Evolutionary conservation across 1,140 invertebrate genomes (phyloP).

Genomic region (Leptoteleia sp.): DNA sequence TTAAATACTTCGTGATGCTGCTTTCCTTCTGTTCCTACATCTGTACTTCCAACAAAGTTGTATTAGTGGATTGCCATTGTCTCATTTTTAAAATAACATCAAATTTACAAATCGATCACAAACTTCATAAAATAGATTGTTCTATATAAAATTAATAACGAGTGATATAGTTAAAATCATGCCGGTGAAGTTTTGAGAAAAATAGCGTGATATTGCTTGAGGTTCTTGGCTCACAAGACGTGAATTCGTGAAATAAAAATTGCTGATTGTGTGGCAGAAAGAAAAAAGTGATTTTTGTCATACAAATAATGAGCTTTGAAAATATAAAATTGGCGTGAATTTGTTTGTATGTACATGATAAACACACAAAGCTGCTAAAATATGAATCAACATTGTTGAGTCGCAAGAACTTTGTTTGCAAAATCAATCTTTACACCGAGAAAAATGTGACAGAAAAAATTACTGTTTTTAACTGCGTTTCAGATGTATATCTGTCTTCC

Average conservation of each 20-base stretch:
- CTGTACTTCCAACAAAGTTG: conserved; percentile 64
- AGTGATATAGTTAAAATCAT: conserved; percentile 35
- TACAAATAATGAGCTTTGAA: not conserved
- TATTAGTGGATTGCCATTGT: too few relatives aligned
- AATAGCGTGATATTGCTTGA: conserved; percentile 48
- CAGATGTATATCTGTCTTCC: too few relatives aligned
- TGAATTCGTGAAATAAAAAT: not conserved
- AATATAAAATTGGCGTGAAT: conserved; percentile 25
- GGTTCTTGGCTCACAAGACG: conserved; percentile 1
- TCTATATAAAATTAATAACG: conserved; percentile 12
- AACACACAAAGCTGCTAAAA: conserved; percentile 44
- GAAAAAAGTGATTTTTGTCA: conserved; percentile 6
- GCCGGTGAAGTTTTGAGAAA: conserved; percentile 35
- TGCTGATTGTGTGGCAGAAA: not conserved
- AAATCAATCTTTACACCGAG: conserved; percentile 49
- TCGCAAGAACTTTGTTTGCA: conserved; percentile 30
- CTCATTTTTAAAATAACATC: conserved; percentile 7
- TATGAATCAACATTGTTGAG: not conserved
- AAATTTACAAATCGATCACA: too few relatives aligned
- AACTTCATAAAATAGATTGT: conserved; percentile 7
- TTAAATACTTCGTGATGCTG: conserved; percentile 86
- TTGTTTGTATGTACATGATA: conserved; percentile 39
- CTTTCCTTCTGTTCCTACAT: conserved; percentile 78
- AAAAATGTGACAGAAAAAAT: too few relatives aligned
- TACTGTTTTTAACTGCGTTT: too few relatives aligned